Conservation (phyloP, 2,113 vertebrate species). For the Sminthopsis crassicaudata region DNA sequence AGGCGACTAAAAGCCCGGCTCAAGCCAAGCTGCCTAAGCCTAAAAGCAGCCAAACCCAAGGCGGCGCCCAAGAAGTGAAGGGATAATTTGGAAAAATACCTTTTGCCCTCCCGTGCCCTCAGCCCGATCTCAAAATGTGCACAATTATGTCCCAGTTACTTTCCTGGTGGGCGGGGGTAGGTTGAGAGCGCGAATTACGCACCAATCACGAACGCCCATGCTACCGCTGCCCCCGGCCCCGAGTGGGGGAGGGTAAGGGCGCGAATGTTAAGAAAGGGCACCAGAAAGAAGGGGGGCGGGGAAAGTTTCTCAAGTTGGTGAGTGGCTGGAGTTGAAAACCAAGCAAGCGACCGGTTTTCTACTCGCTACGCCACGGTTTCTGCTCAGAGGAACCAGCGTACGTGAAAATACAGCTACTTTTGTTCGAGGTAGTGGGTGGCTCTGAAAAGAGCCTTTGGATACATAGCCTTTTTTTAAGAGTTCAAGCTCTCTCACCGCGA, state of each 20-base stretch:
- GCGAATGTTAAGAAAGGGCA: no score
- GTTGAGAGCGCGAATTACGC: no score
- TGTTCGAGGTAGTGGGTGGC: constrained; percentile 11
- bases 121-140: no score
- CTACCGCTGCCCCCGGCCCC: no score
- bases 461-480: fast-evolving
- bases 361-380: neutral
- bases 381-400: no score
- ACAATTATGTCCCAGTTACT: no score
- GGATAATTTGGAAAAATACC: no score
- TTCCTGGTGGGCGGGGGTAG: no score
- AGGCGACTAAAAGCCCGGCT: fast-evolving
- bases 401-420: constrained; percentile 3
- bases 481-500: constrained; percentile 78
- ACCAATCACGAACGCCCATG: no score
- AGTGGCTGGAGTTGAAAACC: neutral
- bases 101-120: neutral
- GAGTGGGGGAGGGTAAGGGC: no score
- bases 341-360: neutral
- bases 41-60: neutral
- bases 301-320: neutral
- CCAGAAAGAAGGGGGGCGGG: fast-evolving
- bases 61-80: fast-evolving
- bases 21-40: constrained; percentile 62
- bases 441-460: constrained; percentile 85